Base-by-base conservation (phyloP, 1,140 invertebrate genomes). In the Yoshiicerus persimilis region DNA sequence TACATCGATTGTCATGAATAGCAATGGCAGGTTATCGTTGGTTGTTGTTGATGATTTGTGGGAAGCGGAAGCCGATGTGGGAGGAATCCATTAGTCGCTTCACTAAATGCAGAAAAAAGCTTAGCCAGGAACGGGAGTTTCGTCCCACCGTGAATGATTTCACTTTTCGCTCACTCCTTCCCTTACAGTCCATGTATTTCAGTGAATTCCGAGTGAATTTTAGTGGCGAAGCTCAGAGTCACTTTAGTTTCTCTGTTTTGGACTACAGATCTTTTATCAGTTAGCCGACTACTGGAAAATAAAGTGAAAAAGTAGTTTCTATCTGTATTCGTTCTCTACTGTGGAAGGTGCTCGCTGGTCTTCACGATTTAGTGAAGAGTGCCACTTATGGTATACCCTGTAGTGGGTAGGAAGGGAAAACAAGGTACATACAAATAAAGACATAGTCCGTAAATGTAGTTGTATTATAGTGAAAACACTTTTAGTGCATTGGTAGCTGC, bases 11-110 rank as follows among this genome's bases (percentile, higher is more conserved):
- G 85, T 87, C 88, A 88, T 88, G 88, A 88, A 88, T 88, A 86
- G 84, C 32, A 87, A 87, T 89, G 34, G 25, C 36, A 89, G 62
- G 36, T 85, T 34, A 86, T 87, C 86, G 75, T 47, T 47, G 56
- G 30, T 87, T 86, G 75, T 89, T 86, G 80, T 87, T 66, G 25
- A 85, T 89, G 88, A 89, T 89, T 89, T 89, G 88, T 89, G 88
- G 84, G 83, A 32, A 70, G 56, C 77, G 62, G 85, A 87, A 3
- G 64, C 39, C 56, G 41, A 89, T 87, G 70, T 77, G 88, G 86
- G 88, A 84, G 86, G 88, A 87, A 87, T 89, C 88, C 88, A 88
- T 88, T 88, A 88, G 23, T 38, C n/a, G 56, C 84, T 27, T 56
- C 25, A 47, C 30, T 64, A 87, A 27, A 87, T 47, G 34, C 16